Conservation (phyloP, 2,888 invertebrate species). For the Lithophane socia region DNA sequence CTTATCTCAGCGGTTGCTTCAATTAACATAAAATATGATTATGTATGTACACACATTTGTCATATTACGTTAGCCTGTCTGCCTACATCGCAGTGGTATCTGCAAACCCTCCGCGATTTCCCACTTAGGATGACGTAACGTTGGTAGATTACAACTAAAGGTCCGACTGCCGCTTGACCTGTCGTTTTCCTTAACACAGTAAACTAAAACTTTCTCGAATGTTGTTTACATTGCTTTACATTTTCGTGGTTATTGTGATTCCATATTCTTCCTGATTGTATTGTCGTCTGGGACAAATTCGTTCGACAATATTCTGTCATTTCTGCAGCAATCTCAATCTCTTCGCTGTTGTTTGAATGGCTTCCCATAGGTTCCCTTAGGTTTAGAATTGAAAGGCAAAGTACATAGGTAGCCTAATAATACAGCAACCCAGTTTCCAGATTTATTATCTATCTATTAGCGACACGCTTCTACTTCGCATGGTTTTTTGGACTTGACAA, state of each 20-base stretch:
- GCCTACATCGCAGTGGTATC: slow-evolving; percentile 37
- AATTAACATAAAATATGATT: slow-evolving; percentile 41
- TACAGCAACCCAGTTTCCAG: background rate
- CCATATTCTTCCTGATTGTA: slow-evolving; percentile 3
- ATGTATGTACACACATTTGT: slow-evolving; percentile 43
- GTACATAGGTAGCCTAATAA: background rate
- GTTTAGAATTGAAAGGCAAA: background rate
- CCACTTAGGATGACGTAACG: slow-evolving; percentile 35
- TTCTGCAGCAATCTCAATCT: background rate
- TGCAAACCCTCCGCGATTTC: slow-evolving; percentile 42
- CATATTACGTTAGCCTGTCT: slow-evolving; percentile 36
- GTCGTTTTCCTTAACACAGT: slow-evolving; percentile 38
- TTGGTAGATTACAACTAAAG: slow-evolving; percentile 33
- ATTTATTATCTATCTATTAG: background rate
- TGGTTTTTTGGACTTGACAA: too few relatives aligned
- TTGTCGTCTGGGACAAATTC: slow-evolving; percentile 2
- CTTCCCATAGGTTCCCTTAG: background rate
- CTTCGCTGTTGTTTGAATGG: background rate
- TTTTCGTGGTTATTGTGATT: slow-evolving; percentile 14
- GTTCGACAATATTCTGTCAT: background rate
- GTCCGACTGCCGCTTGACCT: slow-evolving; percentile 33
- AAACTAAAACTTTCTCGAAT: slow-evolving; percentile 27
- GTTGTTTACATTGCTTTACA: slow-evolving; percentile 9
- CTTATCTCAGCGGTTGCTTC: slow-evolving; percentile 30
- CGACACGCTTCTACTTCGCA: too few relatives aligned